Conservation (phyloP, 2,113 vertebrate species). For the Odocoileus hemionus region DNA sequence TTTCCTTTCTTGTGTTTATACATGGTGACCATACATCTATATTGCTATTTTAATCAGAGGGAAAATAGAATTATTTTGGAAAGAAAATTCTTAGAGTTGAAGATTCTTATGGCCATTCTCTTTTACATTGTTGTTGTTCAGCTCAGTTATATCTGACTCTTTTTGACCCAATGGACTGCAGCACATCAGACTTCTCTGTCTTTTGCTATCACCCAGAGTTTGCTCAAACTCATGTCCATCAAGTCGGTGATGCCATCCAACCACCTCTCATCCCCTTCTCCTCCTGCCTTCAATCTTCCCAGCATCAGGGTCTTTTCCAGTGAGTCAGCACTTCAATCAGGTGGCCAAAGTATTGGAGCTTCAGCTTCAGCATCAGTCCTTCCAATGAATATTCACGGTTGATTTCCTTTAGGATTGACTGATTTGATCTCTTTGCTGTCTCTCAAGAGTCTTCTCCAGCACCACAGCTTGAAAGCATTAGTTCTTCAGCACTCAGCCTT, state of each 20-base stretch:
- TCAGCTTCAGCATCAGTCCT: not conserved
- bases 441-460: not conserved
- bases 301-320: not conserved
- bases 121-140: not conserved
- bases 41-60: not conserved
- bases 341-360: not conserved
- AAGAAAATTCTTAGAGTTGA: not conserved
- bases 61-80: not conserved
- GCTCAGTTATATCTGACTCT: not conserved
- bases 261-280: not conserved
- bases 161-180: not conserved
- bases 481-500: not conserved
- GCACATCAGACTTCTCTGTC: not conserved
- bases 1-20: not conserved
- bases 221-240: not conserved
- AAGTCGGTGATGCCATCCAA: rapidly evolving
- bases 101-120: not conserved
- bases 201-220: not conserved
- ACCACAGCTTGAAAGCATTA: not conserved
- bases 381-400: not conserved
- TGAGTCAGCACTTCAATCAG: not conserved
- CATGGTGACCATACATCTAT: not conserved
- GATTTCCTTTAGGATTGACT: not conserved
- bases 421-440: not conserved
- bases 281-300: not conserved